A percentile compares a stretch with the other conserved stretches of the same genome.
Evolutionary conservation across 2,797 vertebrate genomes (phyloP).

Genomic region (Sebastes dallii): DNA sequence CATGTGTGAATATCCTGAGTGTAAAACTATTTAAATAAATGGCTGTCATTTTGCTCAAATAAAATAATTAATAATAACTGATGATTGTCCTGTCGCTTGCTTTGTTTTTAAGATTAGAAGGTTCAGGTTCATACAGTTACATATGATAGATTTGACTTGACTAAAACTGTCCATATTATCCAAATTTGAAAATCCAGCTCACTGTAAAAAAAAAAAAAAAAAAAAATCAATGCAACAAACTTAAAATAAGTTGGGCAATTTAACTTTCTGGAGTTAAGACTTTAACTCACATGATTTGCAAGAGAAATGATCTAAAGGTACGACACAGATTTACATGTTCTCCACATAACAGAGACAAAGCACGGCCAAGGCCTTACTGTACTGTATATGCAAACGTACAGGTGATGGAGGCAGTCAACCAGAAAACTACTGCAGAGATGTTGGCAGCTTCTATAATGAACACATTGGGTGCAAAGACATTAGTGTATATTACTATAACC

Average conservation of each 20-base stretch:
- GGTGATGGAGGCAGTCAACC: neutral
- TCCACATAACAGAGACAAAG: neutral
- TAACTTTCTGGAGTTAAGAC: neutral
- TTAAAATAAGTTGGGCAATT: fast-evolving
- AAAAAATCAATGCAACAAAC: neutral
- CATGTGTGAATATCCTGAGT: neutral
- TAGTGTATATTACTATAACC: too few relatives aligned
- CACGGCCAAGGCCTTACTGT: neutral
- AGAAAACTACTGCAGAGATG: neutral
- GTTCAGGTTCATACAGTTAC: neutral
- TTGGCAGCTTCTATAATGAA: neutral
- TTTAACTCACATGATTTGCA: neutral
- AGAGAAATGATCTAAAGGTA: neutral
- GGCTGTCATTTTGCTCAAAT: neutral
- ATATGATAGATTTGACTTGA: neutral
- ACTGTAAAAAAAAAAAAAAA: neutral
- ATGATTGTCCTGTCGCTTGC: neutral
- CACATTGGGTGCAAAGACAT: too few relatives aligned
- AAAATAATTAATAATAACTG: neutral
- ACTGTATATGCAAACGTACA: neutral
- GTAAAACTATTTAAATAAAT: neutral
- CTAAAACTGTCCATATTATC: neutral
- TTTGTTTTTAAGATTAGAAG: neutral
- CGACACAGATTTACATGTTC: neutral
- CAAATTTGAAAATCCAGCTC: neutral